These are phyloP conservation scores for Pachycephus smyrnensis DNA, from an alignment of 2,888 invertebrate genomes.

Conservation along the genomic window DNA sequence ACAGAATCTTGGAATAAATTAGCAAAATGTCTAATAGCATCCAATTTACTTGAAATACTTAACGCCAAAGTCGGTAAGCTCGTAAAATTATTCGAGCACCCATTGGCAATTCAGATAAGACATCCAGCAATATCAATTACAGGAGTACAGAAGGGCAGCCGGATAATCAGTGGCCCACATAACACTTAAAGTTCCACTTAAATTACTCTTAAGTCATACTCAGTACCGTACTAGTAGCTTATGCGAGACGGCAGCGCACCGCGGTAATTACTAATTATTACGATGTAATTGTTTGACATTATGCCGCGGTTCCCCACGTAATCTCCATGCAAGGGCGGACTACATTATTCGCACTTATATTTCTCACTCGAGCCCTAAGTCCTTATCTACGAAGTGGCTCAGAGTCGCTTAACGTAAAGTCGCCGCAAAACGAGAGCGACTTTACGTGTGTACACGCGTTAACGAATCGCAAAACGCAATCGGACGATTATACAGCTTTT, in stretches of 20 bases:
- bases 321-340: slow-evolving; percentile 56
- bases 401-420: background rate
- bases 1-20: background rate
- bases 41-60: background rate
- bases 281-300: slow-evolving; percentile 59
- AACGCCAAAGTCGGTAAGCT: background rate
- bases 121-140: slow-evolving; percentile 50
- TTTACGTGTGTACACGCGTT: background rate
- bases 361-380: slow-evolving; percentile 17
- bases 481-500: background rate
- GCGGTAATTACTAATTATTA: slow-evolving; percentile 50
- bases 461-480: background rate
- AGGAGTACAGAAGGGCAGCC: slow-evolving; percentile 23
- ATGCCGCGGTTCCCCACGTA: slow-evolving; percentile 40
- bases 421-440: background rate
- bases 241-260: slow-evolving; percentile 4
- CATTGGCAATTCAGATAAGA: slow-evolving; percentile 43
- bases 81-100: slow-evolving; percentile 1
- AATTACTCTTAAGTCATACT: slow-evolving; percentile 35
- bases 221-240: slow-evolving; percentile 10
- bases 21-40: background rate
- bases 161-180: slow-evolving; percentile 53
- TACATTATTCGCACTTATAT: slow-evolving; percentile 56
- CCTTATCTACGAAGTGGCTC: background rate
- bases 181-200: slow-evolving; percentile 47